Percentiles rank a stretch among this genome's conserved stretches.
Conservation (phyloP, 2,113 vertebrate genomes). For the Cavia aperea region DNA sequence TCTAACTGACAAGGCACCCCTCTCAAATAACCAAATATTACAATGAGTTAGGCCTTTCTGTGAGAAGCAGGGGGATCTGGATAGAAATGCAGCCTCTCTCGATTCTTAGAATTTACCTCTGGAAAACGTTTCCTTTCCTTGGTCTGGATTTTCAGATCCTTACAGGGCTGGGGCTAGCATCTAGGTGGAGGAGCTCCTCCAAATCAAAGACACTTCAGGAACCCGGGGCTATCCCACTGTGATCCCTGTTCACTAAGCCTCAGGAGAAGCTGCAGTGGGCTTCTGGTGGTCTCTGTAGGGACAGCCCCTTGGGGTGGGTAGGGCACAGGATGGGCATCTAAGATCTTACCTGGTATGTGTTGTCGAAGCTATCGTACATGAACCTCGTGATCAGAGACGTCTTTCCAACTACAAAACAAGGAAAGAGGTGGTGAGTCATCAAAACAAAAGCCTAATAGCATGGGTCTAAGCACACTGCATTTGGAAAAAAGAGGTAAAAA, state of each 20-base stretch:
- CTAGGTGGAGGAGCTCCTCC: neutral
- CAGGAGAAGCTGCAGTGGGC: neutral
- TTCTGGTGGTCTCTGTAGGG: neutral
- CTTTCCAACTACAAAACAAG: constrained; percentile 88
- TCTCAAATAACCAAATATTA: neutral
- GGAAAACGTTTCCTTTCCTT: neutral
- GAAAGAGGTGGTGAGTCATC: constrained; percentile 41
- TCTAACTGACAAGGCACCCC: neutral
- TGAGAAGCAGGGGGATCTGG: neutral
- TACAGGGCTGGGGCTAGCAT: neutral
- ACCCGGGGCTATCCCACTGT: neutral
- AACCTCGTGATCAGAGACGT: constrained; percentile 93
- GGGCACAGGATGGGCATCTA: too few species aligned
- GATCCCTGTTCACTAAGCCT: neutral
- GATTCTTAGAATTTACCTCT: neutral
- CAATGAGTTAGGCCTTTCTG: neutral
- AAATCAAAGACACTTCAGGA: neutral
- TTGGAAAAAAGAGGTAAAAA: neutral
- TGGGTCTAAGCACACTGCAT: neutral
- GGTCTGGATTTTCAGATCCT: neutral
- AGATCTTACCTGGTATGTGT: constrained; percentile 88
- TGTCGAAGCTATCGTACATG: constrained; percentile 97
- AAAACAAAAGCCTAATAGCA: neutral
- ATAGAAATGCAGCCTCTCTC: neutral
- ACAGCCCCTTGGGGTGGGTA: neutral